phyloP scores from a whole-genome alignment of 1,140 invertebrate species.

The Rhopalosiphum padi region DNA sequence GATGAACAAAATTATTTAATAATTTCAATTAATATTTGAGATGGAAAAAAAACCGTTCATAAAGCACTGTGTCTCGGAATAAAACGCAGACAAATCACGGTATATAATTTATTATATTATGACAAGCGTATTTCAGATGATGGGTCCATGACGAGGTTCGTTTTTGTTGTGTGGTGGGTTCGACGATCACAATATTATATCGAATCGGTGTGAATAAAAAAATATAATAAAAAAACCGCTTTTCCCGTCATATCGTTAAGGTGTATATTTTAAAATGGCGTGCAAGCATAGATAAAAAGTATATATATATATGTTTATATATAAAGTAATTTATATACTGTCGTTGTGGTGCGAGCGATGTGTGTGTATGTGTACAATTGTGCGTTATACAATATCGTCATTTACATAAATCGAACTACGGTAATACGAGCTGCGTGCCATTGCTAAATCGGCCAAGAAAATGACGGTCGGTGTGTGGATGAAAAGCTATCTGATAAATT shows the following conservation, averaged over 20 bases:
- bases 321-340: slow-evolving; percentile 14
- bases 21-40: background rate
- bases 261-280: slow-evolving; percentile 4
- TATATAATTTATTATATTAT: slow-evolving; percentile 9
- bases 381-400: slow-evolving; percentile 1
- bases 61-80: background rate
- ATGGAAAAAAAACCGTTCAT: background rate
- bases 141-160: background rate
- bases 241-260: background rate
- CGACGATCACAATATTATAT: background rate
- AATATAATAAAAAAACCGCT: background rate
- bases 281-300: background rate
- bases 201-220: background rate
- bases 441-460: slow-evolving; percentile 1
- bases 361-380: background rate
- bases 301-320: background rate
- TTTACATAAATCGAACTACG: slow-evolving; percentile 36
- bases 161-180: background rate
- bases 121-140: background rate
- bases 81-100: background rate
- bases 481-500: slow-evolving; percentile 12
- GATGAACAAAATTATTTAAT: too few species aligned
- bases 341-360: background rate
- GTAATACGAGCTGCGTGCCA: background rate
- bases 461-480: background rate